phyloP scores from a whole-genome alignment of 2,888 invertebrate genomes.

The Eurytoma californica region DNA sequence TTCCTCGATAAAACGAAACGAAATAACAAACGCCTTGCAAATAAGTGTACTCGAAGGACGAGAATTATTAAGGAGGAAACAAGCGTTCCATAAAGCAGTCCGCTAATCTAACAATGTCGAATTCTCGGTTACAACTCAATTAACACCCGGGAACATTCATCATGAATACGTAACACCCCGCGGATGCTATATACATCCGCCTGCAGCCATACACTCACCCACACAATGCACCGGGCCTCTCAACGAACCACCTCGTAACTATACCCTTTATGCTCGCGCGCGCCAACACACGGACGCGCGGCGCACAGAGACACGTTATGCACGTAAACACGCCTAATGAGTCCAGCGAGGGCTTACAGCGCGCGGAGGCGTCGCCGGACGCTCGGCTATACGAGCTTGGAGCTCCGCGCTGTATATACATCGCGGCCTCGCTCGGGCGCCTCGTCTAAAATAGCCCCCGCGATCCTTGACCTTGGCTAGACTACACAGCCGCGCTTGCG shows the following conservation, averaged over 20 bases:
- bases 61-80: no score
- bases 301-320: background rate
- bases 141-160: background rate
- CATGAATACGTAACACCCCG: slow-evolving; percentile 10
- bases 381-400: slow-evolving; percentile 6
- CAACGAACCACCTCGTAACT: no score
- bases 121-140: background rate
- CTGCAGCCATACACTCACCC: no score
- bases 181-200: background rate
- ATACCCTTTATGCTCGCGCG: background rate
- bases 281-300: background rate
- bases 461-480: slow-evolving; percentile 50
- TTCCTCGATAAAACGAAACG: no score
- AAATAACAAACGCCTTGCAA: no score
- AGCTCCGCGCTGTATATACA: slow-evolving; percentile 26
- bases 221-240: no score
- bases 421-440: slow-evolving; percentile 19
- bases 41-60: no score
- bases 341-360: slow-evolving; percentile 3
- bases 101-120: no score
- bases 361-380: background rate
- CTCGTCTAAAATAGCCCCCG: slow-evolving; percentile 54
- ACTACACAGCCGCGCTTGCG: no score
- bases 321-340: slow-evolving; percentile 4
- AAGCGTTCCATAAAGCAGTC: no score